Percentiles rank a stretch among this genome's conserved stretches.
Conservation (phyloP, 2,797 vertebrate genomes). For the Premnoplex brunnescens region DNA sequence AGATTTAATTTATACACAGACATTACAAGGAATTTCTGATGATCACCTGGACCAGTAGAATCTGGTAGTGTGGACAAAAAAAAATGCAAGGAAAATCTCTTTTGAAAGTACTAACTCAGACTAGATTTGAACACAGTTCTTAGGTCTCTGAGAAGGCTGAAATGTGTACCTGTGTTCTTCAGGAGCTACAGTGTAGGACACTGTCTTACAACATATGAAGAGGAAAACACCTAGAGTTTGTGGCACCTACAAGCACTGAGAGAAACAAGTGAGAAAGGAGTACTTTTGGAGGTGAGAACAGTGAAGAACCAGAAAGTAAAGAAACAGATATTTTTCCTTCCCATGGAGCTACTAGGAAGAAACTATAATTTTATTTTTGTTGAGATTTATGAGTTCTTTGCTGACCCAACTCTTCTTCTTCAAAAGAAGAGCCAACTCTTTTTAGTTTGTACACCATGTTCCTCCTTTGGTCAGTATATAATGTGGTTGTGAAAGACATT, state of each 20-base stretch:
- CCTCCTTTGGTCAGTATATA: background rate
- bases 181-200: background rate
- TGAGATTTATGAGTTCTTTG: background rate
- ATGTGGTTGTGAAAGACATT: background rate
- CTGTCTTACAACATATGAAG: background rate
- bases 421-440: background rate
- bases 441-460: background rate
- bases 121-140: background rate
- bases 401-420: background rate
- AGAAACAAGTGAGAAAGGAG: background rate
- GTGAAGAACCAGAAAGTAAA: background rate
- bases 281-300: background rate
- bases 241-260: background rate
- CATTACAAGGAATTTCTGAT: background rate
- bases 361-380: fast-evolving
- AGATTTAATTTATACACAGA: background rate
- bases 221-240: background rate
- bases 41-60: background rate
- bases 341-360: background rate
- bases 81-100: background rate
- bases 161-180: background rate
- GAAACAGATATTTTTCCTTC: background rate
- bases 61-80: background rate
- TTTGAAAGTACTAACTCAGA: background rate
- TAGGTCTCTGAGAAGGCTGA: background rate